Evolutionary conservation across 1,140 invertebrate species (phyloP).

Genomic region (Plutomurus gul): DNA sequence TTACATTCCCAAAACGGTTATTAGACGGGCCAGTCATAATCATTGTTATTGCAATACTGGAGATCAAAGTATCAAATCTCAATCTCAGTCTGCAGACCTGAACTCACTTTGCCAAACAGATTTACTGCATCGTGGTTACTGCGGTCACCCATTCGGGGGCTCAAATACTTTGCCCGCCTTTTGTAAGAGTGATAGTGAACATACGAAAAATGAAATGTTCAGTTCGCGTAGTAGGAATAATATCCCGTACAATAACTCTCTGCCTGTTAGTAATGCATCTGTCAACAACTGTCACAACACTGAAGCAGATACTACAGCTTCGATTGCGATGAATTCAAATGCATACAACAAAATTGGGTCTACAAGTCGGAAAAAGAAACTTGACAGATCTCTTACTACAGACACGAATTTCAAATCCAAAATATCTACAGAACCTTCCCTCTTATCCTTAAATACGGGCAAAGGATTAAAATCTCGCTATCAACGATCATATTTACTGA

Average conservation of each 20-base stretch:
- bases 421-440: neutral
- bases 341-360: neutral
- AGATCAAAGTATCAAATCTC: neutral
- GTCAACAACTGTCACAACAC: neutral
- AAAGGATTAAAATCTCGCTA: conserved; percentile 36
- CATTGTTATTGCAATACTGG: neutral
- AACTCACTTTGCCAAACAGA: neutral
- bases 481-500: conserved; percentile 49
- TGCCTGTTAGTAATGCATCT: neutral
- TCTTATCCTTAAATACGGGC: neutral
- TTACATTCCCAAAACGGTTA: neutral
- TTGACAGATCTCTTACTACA: neutral
- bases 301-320: neutral
- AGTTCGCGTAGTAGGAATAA: neutral
- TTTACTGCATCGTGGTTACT: neutral
- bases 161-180: neutral
- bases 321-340: neutral
- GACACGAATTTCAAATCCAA: neutral
- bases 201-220: neutral
- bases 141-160: neutral
- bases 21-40: neutral
- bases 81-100: neutral
- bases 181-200: neutral
- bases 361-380: conserved; percentile 2
- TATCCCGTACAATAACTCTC: neutral